These are phyloP conservation scores for Morphnarchus princeps DNA, from an alignment of 2,113 vertebrate species.

Conservation along the genomic window DNA sequence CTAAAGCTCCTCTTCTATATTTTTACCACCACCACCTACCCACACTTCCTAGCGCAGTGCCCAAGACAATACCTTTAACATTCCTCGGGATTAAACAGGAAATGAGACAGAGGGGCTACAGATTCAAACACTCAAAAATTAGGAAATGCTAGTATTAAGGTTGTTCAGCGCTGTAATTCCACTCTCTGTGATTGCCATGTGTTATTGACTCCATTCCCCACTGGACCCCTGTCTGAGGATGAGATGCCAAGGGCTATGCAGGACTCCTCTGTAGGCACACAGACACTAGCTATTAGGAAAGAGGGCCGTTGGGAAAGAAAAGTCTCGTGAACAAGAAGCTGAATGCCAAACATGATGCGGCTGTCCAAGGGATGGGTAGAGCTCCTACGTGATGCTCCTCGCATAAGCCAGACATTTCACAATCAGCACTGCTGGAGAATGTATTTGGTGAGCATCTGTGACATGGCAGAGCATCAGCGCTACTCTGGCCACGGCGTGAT, in stretches of 20 bases:
- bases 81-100: not conserved
- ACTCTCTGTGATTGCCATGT: not conserved
- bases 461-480: not conserved
- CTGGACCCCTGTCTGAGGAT: not conserved
- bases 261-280: not conserved
- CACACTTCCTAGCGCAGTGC: accelerated
- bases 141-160: not conserved
- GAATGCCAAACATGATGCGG: accelerated
- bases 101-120: not conserved
- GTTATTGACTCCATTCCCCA: accelerated
- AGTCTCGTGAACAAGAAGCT: not conserved
- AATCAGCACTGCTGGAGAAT: not conserved
- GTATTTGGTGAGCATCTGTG: not conserved
- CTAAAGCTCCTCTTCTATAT: not conserved
- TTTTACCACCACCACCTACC: not conserved
- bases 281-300: not conserved
- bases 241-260: not conserved
- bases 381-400: not conserved
- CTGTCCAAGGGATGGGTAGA: not conserved
- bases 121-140: not conserved
- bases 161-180: not conserved
- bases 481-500: not conserved
- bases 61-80: not conserved
- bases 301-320: not conserved
- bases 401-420: accelerated